Percentiles rank a stretch among this genome's conserved stretches.
Evolutionary conservation across 2,797 vertebrate species (phyloP).

Genomic region (Myripristis murdjan): DNA sequence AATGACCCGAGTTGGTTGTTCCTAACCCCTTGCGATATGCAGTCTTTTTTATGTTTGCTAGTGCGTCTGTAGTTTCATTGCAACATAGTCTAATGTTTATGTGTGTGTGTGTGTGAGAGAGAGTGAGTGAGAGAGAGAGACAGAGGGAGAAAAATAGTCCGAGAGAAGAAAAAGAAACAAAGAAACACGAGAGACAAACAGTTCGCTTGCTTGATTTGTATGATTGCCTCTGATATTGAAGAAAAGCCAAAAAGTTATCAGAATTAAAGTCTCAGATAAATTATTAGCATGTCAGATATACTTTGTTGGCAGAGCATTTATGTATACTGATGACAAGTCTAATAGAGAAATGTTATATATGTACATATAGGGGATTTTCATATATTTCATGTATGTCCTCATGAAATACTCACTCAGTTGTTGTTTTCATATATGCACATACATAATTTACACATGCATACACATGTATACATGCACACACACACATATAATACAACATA

Average conservation of each 20-base stretch:
- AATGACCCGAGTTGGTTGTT: conserved; percentile 6
- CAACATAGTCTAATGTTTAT: not conserved
- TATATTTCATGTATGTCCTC: too few species aligned
- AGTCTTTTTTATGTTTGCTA: not conserved
- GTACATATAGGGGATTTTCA: too few species aligned
- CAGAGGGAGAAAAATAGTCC: not conserved
- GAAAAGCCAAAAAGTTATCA: conserved; percentile 45
- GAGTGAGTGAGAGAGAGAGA: not conserved
- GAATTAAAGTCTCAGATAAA: conserved; percentile 17
- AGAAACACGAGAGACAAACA: not conserved
- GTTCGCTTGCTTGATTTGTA: not conserved
- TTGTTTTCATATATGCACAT: too few species aligned
- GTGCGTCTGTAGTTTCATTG: not conserved
- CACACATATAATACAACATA: too few species aligned
- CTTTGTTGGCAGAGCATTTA: not conserved
- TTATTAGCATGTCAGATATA: conserved; percentile 23
- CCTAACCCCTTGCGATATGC: not conserved
- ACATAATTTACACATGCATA: too few species aligned
- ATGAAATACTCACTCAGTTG: too few species aligned
- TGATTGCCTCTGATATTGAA: conserved; percentile 44
- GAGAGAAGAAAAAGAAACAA: not conserved
- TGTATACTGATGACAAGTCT: too few species aligned
- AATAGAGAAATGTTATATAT: too few species aligned
- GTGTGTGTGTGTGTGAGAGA: not conserved
- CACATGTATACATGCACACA: too few species aligned